Evolutionary conservation across 2,888 invertebrate species (phyloP), one percentile per base, ranked within the genome.

Genomic region (Exephanes ischioxanthus): DNA sequence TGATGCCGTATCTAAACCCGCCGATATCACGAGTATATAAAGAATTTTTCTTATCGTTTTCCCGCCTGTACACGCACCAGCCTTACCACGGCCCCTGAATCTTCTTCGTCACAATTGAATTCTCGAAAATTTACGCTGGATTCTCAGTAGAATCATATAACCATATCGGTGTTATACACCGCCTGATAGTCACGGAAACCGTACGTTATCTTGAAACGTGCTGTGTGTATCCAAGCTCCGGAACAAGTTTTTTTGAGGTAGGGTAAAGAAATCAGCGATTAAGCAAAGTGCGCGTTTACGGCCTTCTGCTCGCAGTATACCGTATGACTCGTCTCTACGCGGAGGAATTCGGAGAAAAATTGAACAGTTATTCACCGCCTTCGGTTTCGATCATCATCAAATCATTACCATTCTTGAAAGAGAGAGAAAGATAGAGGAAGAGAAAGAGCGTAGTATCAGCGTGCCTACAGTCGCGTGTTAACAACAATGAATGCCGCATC

Each of bases 401-500:
- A 22, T 61, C 41, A 63, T 53, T 55, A 19, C 22, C 7, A 55
- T 22, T 9, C 55, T 19, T 19, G 19, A 53, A 16, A 53, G 26
- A 58, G 22, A 58, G 26, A 58, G 58, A 26, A 22, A 58, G 22
- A 26, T 4, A 55, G 22, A 26, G 11, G 26, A 22, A 45, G 16
- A 37, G 37, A 37, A 30, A 4, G 37, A 66, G 48, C 48, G 6
- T 19, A 16, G 16, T 22, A 26, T 68, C n/a, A 68, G 22, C 37
- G 48, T 68, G 41, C 68, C 41, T 26, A 9, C 26, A 6, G 45
- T 30, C 22, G 41, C 30, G 51, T 68, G 45, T 68, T 78, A 41
- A 58, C 77, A 68, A 67, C 67, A n/a, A 55, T 78, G 19, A 22
- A 78, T 58, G 77, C 41, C 16, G 77, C 55, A 55, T 37, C 16